phyloP scores from a whole-genome alignment of 2,797 vertebrate species.

The Ispidina lecontei region DNA sequence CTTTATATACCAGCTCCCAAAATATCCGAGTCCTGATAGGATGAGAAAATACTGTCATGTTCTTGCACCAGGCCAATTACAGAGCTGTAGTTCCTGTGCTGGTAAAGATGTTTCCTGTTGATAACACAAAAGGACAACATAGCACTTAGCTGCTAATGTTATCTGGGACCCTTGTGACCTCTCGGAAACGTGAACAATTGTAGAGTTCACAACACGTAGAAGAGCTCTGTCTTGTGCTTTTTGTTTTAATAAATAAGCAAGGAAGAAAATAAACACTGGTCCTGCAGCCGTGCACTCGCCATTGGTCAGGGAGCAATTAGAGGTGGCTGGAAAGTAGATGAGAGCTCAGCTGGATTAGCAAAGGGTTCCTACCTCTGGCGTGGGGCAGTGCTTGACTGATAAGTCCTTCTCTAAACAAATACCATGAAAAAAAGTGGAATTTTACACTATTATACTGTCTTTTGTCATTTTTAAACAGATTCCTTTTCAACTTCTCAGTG shows the following conservation, averaged over 20 bases:
- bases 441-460: not conserved
- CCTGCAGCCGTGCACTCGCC: not conserved
- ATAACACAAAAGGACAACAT: constrained; percentile 79
- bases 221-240: not conserved
- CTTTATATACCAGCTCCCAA: constrained; percentile 93
- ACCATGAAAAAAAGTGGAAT: not conserved
- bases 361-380: not conserved
- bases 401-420: not conserved
- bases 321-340: not conserved
- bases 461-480: not conserved
- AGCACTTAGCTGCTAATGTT: constrained; percentile 53
- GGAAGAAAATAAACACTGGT: constrained; percentile 12
- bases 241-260: constrained; percentile 30
- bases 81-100: constrained; percentile 89
- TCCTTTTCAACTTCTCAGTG: not conserved
- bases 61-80: constrained; percentile 88
- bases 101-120: constrained; percentile 98
- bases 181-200: constrained; percentile 51
- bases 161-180: constrained; percentile 62
- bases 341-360: not conserved
- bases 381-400: not conserved
- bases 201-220: not conserved
- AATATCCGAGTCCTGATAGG: constrained; percentile 91
- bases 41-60: constrained; percentile 78
- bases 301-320: not conserved